Percentiles rank a stretch among this genome's conserved stretches.
phyloP scores from a whole-genome alignment of 2,797 vertebrate genomes.

The Manis pentadactyla region DNA sequence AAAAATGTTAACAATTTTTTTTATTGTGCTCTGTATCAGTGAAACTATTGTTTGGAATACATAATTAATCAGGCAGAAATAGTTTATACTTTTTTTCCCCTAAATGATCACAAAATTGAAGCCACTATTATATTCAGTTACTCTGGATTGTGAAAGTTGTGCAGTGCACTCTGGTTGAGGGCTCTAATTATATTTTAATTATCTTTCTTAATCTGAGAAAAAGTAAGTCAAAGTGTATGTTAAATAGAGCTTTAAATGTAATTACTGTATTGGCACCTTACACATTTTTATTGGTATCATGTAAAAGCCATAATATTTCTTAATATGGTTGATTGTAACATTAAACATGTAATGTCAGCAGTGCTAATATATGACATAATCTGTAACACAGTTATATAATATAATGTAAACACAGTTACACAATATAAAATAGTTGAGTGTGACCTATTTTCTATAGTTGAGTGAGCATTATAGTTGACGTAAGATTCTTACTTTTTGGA shows the following conservation, averaged over 20 bases:
- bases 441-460: background rate
- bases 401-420: background rate
- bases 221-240: background rate
- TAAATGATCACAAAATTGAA: constrained; percentile 6
- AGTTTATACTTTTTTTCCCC: background rate
- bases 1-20: background rate
- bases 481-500: background rate
- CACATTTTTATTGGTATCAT: background rate
- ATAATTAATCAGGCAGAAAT: background rate
- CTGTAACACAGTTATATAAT: background rate
- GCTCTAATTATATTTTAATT: background rate
- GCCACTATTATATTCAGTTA: background rate
- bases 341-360: background rate
- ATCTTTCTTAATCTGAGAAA: background rate
- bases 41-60: background rate
- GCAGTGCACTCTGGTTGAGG: background rate
- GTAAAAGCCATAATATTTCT: constrained; percentile 29
- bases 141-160: background rate
- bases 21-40: background rate
- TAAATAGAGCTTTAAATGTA: constrained; percentile 54
- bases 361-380: background rate
- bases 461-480: constrained; percentile 19
- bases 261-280: background rate
- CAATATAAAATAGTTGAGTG: background rate
- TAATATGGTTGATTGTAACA: background rate